A percentile compares a stretch with the other conserved stretches of the same genome.
These are phyloP conservation scores for Trissolcus basalis DNA, from an alignment of 1,140 invertebrate species.

Conservation along the genomic window DNA sequence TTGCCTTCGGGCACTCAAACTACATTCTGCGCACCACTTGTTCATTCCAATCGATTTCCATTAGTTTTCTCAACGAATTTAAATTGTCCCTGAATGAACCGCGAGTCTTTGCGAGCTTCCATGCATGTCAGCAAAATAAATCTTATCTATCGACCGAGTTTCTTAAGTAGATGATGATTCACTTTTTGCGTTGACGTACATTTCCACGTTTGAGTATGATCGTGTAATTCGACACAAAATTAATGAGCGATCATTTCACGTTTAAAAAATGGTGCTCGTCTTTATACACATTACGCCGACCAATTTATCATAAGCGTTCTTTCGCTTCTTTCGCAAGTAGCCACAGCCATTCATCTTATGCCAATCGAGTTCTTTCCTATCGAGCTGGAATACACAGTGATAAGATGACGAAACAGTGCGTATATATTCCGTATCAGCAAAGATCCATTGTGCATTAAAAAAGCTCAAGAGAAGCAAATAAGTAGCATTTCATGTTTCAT, in stretches of 20 bases:
- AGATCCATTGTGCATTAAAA: constrained; percentile 38
- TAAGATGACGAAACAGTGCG: constrained; percentile 49
- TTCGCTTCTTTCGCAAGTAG: constrained; percentile 36
- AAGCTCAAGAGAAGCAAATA: constrained; percentile 4
- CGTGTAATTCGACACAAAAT: constrained; percentile 23
- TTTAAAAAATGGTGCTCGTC: constrained; percentile 41
- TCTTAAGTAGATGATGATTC: neutral
- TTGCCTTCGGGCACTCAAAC: constrained; percentile 16
- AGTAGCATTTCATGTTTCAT: constrained; percentile 38
- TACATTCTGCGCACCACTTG: constrained; percentile 21
- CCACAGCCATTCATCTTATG: constrained; percentile 49
- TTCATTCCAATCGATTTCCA: constrained; percentile 24
- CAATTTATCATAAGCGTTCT: constrained; percentile 52
- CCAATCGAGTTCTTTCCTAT: constrained; percentile 51
- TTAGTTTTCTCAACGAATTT: constrained; percentile 20
- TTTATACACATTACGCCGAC: constrained; percentile 38
- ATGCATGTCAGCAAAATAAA: constrained; percentile 1
- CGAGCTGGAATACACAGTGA: constrained; percentile 29
- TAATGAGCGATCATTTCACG: constrained; percentile 43
- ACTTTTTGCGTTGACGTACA: constrained; percentile 5
- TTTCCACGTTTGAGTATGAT: constrained; percentile 4
- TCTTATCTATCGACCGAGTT: too few relatives aligned
- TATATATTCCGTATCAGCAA: constrained; percentile 36
- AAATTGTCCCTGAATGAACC: constrained; percentile 28
- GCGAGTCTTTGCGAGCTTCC: neutral